Conservation (phyloP, 1,140 invertebrate species). For the Plutomurus gul region DNA sequence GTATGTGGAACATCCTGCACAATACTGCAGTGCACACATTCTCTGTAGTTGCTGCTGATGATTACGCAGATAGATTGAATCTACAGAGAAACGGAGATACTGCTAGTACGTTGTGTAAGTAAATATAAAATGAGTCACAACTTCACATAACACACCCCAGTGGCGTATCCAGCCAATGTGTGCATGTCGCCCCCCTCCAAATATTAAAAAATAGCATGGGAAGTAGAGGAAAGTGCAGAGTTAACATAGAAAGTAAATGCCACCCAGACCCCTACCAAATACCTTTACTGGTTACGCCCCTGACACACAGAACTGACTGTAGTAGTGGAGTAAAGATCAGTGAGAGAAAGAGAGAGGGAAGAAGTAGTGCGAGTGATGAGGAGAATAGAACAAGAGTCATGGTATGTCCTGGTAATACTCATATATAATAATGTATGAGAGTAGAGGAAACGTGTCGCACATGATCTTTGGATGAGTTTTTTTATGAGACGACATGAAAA, state of each 20-base stretch:
- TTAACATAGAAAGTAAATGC: too few species aligned
- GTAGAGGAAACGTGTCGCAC: slow-evolving; percentile 29
- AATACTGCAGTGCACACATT: too few species aligned
- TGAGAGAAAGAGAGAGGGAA: neutral
- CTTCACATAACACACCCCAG: neutral
- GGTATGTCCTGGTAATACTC: neutral
- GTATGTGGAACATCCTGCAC: too few species aligned
- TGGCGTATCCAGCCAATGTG: neutral
- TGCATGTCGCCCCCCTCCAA: too few species aligned
- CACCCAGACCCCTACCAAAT: too few species aligned
- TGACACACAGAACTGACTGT: too few species aligned
- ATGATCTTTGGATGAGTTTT: slow-evolving; percentile 35
- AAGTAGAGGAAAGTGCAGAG: too few species aligned
- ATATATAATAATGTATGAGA: slow-evolving; percentile 9
- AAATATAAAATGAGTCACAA: neutral
- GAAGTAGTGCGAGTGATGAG: neutral
- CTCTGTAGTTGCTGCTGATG: too few species aligned
- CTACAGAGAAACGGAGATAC: neutral
- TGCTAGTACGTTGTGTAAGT: neutral
- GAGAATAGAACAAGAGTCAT: neutral
- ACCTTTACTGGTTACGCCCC: too few species aligned
- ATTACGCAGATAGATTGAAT: neutral
- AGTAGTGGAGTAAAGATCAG: too few species aligned
- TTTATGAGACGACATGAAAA: slow-evolving; percentile 35
- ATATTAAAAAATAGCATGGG: too few species aligned